Percentiles rank a stretch among this genome's conserved stretches.
Conservation (phyloP, 2,888 invertebrate genomes). For the Amblyteles armatorius region DNA sequence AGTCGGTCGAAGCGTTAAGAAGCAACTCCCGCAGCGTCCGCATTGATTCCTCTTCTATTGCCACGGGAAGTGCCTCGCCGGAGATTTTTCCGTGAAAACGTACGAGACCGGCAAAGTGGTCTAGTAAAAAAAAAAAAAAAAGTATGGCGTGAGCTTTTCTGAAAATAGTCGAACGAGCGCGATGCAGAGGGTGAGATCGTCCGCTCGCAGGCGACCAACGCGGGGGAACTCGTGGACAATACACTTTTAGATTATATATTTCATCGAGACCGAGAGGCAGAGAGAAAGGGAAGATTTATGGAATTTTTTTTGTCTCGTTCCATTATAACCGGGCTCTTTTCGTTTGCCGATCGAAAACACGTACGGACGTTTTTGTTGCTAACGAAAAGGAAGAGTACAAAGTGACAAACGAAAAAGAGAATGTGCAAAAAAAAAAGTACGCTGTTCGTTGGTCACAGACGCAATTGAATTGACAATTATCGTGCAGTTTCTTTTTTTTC, state of each 20-base stretch:
- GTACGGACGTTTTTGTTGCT: slow-evolving; percentile 3
- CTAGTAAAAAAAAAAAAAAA: not conserved
- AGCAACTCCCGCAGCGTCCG: slow-evolving; percentile 28
- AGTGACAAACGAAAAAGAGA: slow-evolving; percentile 1
- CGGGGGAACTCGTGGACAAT: slow-evolving; percentile 31
- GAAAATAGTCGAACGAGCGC: slow-evolving; percentile 44
- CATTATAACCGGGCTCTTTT: slow-evolving; percentile 26
- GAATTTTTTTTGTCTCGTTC: not conserved
- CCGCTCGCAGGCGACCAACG: not conserved
- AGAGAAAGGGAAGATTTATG: not conserved
- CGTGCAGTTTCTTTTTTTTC: slow-evolving; percentile 17
- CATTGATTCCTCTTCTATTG: slow-evolving; percentile 59
- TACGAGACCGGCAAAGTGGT: slow-evolving; percentile 31
- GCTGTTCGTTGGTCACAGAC: slow-evolving; percentile 6
- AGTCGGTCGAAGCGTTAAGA: slow-evolving; percentile 31
- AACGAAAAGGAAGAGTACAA: not conserved
- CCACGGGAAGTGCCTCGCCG: slow-evolving; percentile 20
- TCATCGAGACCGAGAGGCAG: not conserved
- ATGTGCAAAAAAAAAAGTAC: not conserved
- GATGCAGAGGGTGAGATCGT: slow-evolving; percentile 17
- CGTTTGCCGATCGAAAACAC: slow-evolving; percentile 6
- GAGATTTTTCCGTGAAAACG: slow-evolving; percentile 65
- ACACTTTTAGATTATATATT: slow-evolving; percentile 38
- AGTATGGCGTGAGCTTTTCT: slow-evolving; percentile 19
- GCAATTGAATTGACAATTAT: slow-evolving; percentile 41